A percentile compares a stretch with the other conserved stretches of the same genome.
These are phyloP conservation scores for Drosophila repleta DNA, from an alignment of 1,140 invertebrate genomes.

Conservation along the genomic window DNA sequence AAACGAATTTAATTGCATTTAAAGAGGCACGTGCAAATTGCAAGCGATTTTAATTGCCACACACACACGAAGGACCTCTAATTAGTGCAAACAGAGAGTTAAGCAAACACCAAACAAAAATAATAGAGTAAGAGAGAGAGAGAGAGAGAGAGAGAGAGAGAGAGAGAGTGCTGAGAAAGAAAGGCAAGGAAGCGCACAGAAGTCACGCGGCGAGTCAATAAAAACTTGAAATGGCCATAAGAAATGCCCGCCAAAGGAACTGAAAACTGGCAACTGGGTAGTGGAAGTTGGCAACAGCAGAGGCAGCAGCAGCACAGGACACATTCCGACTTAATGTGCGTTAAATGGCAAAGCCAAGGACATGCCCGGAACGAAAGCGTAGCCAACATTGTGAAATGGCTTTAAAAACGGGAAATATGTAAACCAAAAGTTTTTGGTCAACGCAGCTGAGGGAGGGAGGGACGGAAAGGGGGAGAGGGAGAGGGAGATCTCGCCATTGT, in stretches of 20 bases:
- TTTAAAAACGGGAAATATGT: conserved; percentile 47
- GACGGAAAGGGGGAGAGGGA: too few relatives aligned
- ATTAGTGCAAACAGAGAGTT: conserved; percentile 39
- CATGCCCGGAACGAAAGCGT: conserved; percentile 4
- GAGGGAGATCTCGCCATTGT: conserved; percentile 17
- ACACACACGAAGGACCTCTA: conserved; percentile 26
- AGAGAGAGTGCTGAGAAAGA: not conserved
- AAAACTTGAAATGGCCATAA: conserved; percentile 51
- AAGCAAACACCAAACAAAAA: conserved; percentile 18
- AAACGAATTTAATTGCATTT: conserved; percentile 53
- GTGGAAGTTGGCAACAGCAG: conserved; percentile 1
- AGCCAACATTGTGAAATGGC: conserved; percentile 11
- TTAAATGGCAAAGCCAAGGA: conserved; percentile 44
- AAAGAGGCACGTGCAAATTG: conserved; percentile 54
- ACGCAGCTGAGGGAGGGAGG: not conserved
- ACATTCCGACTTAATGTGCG: conserved; percentile 52
- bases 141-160: not conserved
- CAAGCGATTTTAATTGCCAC: conserved; percentile 49
- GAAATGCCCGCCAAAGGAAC: conserved; percentile 49
- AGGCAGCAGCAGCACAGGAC: conserved; percentile 34
- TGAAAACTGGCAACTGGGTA: conserved; percentile 19
- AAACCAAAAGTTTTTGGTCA: conserved; percentile 45
- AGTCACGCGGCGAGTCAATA: conserved; percentile 49
- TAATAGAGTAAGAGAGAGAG: not conserved
- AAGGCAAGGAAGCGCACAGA: conserved; percentile 21